Percentiles rank a stretch among this genome's conserved stretches.
Evolutionary conservation across 2,113 vertebrate species (phyloP).

Genomic region (Anthoscopus minutus): DNA sequence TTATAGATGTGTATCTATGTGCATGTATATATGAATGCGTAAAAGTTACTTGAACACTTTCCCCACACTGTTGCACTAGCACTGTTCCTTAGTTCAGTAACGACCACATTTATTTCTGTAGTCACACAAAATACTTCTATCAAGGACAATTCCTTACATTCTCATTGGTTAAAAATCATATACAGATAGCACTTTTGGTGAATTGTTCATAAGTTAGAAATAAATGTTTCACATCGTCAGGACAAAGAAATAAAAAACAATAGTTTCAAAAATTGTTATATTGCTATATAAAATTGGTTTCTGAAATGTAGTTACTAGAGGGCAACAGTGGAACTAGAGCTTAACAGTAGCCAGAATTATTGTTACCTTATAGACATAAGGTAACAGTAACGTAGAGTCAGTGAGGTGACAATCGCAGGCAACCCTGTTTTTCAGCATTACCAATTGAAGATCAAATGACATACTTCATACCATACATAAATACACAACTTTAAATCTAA

Average conservation of each 20-base stretch:
- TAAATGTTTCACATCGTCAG: neutral
- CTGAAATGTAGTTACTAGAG: neutral
- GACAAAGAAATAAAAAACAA: neutral
- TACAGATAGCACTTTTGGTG: neutral
- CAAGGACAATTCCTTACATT: neutral
- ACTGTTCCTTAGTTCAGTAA: neutral
- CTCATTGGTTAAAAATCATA: neutral
- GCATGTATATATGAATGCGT: neutral
- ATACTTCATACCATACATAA: neutral
- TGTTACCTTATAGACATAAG: neutral
- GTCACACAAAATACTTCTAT: neutral
- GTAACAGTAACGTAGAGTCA: neutral
- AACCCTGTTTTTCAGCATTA: neutral
- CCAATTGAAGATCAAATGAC: neutral
- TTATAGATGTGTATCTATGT: neutral
- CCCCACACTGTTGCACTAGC: neutral
- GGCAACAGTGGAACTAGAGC: neutral
- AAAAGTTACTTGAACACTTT: neutral
- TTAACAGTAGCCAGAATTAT: neutral
- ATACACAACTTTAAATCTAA: neutral
- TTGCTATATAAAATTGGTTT: neutral
- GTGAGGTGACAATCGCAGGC: neutral
- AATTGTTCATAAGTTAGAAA: neutral
- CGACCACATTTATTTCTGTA: neutral
- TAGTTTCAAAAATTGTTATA: neutral